A percentile compares a stretch with the other conserved stretches of the same genome.
Evolutionary conservation across 2,888 invertebrate species (phyloP).

Genomic region (Desoria tigrina): DNA sequence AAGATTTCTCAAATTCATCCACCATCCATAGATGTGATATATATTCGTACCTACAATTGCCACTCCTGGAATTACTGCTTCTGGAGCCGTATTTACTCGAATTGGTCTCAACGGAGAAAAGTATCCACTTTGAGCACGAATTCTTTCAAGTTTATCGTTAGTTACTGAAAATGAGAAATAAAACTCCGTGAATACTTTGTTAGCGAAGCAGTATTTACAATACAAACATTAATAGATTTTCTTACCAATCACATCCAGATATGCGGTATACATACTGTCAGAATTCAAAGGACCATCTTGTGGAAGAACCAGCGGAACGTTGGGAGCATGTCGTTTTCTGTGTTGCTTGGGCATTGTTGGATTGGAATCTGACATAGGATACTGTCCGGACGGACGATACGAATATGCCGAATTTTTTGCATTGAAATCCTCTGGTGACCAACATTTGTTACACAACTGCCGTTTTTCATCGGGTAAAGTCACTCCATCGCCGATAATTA

Average conservation of each 20-base stretch:
- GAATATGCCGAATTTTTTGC: slow-evolving; percentile 36
- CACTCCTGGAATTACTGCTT: slow-evolving; percentile 49
- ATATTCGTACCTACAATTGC: slow-evolving; percentile 56
- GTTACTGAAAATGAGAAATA: slow-evolving; percentile 58
- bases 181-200: too few relatives aligned
- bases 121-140: slow-evolving; percentile 74
- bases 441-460: slow-evolving; percentile 46
- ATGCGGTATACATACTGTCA: slow-evolving; percentile 79
- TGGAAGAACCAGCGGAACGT: slow-evolving; percentile 21
- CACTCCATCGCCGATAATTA: slow-evolving; percentile 52
- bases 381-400: slow-evolving; percentile 36
- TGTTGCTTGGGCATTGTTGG: slow-evolving; percentile 25
- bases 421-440: slow-evolving; percentile 21
- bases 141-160: slow-evolving; percentile 58
- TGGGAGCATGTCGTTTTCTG: slow-evolving; percentile 47
- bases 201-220: slow-evolving; percentile 5
- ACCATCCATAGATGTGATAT: too few relatives aligned
- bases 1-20: too few relatives aligned
- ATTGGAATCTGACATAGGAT: slow-evolving; percentile 34
- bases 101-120: slow-evolving; percentile 64
- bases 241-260: slow-evolving; percentile 78
- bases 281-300: slow-evolving; percentile 75
- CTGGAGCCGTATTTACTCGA: slow-evolving; percentile 26
- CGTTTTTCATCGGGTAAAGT: slow-evolving; percentile 40
- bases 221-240: not conserved